These are phyloP conservation scores for Limnothrissa miodon DNA, from an alignment of 2,113 vertebrate species.

Conservation along the genomic window DNA sequence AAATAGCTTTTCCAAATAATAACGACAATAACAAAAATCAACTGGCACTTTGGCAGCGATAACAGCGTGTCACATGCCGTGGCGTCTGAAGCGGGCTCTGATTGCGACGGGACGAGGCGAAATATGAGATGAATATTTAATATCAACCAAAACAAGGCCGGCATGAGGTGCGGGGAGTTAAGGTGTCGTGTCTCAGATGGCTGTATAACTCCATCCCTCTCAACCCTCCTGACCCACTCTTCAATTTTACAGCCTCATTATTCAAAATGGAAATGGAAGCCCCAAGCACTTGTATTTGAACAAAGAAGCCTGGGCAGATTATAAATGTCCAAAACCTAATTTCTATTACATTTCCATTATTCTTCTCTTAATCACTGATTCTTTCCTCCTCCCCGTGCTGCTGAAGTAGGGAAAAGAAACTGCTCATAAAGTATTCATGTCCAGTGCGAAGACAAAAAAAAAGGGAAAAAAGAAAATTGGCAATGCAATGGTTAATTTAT, in stretches of 20 bases:
- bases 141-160: not conserved
- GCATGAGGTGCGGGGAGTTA: not conserved
- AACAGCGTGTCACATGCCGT: conserved; percentile 27
- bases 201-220: not conserved
- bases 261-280: conserved; percentile 69
- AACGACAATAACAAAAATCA: conserved; percentile 51
- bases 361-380: conserved; percentile 76
- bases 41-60: conserved; percentile 62
- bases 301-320: conserved; percentile 69
- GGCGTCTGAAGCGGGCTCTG: conserved; percentile 3
- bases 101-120: not conserved
- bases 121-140: conserved; percentile 17
- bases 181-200: conserved; percentile 49
- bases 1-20: conserved; percentile 1
- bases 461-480: conserved; percentile 57
- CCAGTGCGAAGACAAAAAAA: conserved; percentile 57
- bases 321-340: conserved; percentile 73
- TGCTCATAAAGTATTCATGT: conserved; percentile 72
- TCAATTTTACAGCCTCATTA: conserved; percentile 70
- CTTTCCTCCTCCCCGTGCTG: conserved; percentile 56
- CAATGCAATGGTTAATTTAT: conserved; percentile 67
- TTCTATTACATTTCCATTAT: conserved; percentile 76
- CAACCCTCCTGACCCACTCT: conserved; percentile 54
- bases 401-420: conserved; percentile 56
- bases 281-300: conserved; percentile 73